Evolutionary conservation across 2,797 vertebrate species (phyloP), one percentile per base, ranked within the genome.

Genomic region (Acrossocheilus fasciatus): DNA sequence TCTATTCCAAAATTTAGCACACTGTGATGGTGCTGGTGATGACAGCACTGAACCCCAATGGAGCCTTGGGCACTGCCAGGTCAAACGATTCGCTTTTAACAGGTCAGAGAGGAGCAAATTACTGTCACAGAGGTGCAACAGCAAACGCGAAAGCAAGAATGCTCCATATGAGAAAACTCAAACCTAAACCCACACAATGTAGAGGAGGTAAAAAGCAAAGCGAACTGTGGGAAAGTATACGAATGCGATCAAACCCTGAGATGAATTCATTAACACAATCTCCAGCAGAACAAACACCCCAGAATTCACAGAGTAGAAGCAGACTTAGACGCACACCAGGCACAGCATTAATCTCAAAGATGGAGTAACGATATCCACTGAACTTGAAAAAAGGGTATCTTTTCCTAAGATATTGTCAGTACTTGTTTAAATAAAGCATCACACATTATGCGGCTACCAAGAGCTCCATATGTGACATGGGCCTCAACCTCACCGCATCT

Each of bases 61-160:
- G 41, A 43, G 81, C 57, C 76, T 77, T 86, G 30, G 72, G 54
- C 78, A 83, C 57, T 87, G 79, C 82, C 84, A 87, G 66, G 66
- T 64, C 62, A 70, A 36, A 20, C 50, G 12, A 36, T 83, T 62
- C 87, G 76, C 59, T 72, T 68, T 81, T 50, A 77, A 74, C 26
- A 36, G 62, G 45, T 82, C 81, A 14, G 68, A 76, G 73, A 89
- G n/a, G 6, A 50, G 39, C 54, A 64, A 59, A 43, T 73, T 43
- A 73, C 68, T 20, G 52, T 73, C 17, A 82, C 50, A 73, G 23
- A 73, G 50, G 50, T 43, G 81, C 57, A 59, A 57, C 36, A 82
- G 36, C 9, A 43, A 82, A 57, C n/a, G 4, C 14, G 2, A 72
- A 41, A 41, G 20, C 66, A 54, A 52, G 2, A 54, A 72, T 6